Conservation (phyloP, 92 coral and sea anemone species). For the Palythoa grandis region DNA sequence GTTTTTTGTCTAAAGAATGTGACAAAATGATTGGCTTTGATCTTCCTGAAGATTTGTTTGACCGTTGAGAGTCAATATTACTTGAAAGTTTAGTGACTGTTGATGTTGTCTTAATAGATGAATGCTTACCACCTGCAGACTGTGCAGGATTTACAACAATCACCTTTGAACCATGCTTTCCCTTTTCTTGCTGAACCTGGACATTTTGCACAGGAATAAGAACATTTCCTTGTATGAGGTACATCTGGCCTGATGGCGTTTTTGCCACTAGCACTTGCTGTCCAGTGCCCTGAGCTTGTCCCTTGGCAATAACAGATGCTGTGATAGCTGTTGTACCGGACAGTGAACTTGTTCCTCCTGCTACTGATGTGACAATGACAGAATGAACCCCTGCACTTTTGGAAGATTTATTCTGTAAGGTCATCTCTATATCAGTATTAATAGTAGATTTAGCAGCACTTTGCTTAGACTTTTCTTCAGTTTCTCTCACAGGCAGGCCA, state of each 20-base stretch:
- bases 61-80: conserved; percentile 7
- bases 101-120: conserved; percentile 13
- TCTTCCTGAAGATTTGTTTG: neutral
- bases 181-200: conserved; percentile 66
- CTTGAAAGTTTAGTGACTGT: conserved; percentile 36
- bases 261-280: conserved; percentile 92
- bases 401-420: neutral
- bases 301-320: conserved; percentile 91
- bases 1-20: conserved; percentile 31
- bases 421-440: neutral
- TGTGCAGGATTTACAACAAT: conserved; percentile 62
- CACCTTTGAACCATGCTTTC: conserved; percentile 58
- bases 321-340: conserved; percentile 72
- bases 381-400: conserved; percentile 25
- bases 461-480: neutral
- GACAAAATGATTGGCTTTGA: conserved; percentile 30
- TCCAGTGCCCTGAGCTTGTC: conserved; percentile 77
- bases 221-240: conserved; percentile 87
- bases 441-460: neutral
- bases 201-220: conserved; percentile 83
- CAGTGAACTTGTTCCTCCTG: conserved; percentile 36
- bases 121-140: conserved; percentile 15
- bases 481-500: neutral
- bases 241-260: conserved; percentile 87
- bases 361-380: conserved; percentile 39